These are phyloP conservation scores for Rallus limicola DNA, from an alignment of 2,113 vertebrate species.

Conservation along the genomic window DNA sequence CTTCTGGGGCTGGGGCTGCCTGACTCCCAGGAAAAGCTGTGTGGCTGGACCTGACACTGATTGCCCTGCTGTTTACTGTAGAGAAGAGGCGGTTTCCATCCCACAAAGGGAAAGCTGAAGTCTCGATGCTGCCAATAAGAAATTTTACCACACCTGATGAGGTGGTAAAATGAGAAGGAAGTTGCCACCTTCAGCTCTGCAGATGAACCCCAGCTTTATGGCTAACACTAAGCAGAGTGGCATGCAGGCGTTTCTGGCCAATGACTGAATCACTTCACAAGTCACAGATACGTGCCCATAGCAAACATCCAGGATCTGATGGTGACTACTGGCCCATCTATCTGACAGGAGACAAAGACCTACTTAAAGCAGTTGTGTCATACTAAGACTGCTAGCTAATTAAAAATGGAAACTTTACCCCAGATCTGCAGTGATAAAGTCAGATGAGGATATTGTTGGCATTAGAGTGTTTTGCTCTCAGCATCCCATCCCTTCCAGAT, in stretches of 20 bases:
- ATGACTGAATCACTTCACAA: not conserved
- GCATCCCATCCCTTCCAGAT: slow-evolving; percentile 3
- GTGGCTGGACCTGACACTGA: not conserved
- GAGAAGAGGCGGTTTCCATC: not conserved
- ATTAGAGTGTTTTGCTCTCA: not conserved
- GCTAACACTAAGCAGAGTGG: not conserved
- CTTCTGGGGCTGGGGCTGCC: not conserved
- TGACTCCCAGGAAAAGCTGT: not conserved
- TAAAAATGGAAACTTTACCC: not conserved
- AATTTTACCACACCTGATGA: not conserved
- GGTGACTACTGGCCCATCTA: not conserved
- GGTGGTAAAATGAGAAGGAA: not conserved
- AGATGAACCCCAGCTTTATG: not conserved
- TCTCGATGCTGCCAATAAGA: not conserved
- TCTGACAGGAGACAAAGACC: not conserved
- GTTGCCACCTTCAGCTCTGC: not conserved
- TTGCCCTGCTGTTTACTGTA: not conserved
- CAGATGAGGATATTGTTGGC: slow-evolving; percentile 16
- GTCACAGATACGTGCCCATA: not conserved
- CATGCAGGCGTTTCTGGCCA: not conserved
- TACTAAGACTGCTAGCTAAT: not conserved
- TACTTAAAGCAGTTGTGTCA: not conserved
- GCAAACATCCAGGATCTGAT: not conserved
- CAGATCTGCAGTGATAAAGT: not conserved
- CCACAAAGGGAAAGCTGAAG: slow-evolving; percentile 24